Evolutionary conservation across 2,888 invertebrate genomes (phyloP).

Genomic region (Chloroclysta siterata): DNA sequence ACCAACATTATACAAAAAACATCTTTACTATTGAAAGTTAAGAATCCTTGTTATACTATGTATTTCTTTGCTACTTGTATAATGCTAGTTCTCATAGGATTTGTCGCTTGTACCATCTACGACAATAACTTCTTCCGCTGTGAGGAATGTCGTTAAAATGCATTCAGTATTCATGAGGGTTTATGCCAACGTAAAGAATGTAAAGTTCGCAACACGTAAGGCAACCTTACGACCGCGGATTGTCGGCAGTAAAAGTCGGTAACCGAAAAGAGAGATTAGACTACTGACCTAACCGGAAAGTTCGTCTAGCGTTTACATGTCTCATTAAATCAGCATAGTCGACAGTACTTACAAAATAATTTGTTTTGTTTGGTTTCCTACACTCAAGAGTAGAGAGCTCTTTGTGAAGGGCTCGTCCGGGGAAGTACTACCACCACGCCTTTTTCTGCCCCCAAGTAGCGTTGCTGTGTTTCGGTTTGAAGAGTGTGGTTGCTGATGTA

Average conservation of each 20-base stretch:
- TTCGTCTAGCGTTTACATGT: too few species aligned
- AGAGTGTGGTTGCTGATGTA: too few species aligned
- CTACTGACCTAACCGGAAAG: background rate
- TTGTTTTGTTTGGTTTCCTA: too few species aligned
- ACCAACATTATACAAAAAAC: background rate
- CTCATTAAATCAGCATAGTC: too few species aligned
- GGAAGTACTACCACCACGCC: too few species aligned
- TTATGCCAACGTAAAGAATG: conserved; percentile 26
- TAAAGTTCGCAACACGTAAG: conserved; percentile 26
- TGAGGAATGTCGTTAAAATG: conserved; percentile 26
- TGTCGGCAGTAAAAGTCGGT: conserved; percentile 13
- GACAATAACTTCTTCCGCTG: conserved; percentile 22
- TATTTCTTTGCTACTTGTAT: background rate
- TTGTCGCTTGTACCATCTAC: conserved; percentile 25
- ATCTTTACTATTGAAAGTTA: background rate
- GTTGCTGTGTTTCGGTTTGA: too few species aligned
- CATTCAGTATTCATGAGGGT: conserved; percentile 30
- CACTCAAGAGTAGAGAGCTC: too few species aligned
- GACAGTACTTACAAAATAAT: too few species aligned
- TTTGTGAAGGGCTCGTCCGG: too few species aligned
- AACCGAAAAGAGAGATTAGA: background rate
- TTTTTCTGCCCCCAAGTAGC: too few species aligned
- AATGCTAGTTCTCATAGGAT: conserved; percentile 24
- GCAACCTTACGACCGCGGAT: conserved; percentile 28
- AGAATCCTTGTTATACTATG: background rate